phyloP scores from a whole-genome alignment of 2,113 vertebrate species.

The Eulacestoma nigropectus region DNA sequence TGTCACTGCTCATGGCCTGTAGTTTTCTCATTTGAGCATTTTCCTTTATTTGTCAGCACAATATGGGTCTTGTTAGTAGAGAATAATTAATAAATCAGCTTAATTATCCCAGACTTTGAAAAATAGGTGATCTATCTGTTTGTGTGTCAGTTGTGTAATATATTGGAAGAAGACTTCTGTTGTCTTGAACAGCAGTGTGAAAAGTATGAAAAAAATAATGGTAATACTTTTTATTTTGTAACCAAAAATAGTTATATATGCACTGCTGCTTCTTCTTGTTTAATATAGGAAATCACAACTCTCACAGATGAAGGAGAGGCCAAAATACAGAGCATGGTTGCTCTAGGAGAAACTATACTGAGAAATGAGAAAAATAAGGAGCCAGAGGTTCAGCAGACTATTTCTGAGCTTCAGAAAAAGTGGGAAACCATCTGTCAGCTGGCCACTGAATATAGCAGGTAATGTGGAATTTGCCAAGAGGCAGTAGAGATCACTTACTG shows the following conservation, averaged over 20 bases:
- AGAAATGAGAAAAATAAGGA: not conserved
- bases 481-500: not conserved
- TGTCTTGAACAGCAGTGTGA: not conserved
- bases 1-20: not conserved
- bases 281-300: constrained; percentile 66
- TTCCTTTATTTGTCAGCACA: not conserved
- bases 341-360: constrained; percentile 25
- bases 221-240: not conserved
- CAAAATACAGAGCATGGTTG: constrained; percentile 56
- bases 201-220: not conserved
- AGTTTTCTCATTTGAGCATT: not conserved
- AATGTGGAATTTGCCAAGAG: not conserved
- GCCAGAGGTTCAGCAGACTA: not conserved
- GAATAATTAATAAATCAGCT: not conserved
- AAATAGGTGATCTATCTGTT: not conserved
- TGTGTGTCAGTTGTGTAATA: not conserved
- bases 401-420: constrained; percentile 57
- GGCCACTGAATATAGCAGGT: constrained; percentile 63
- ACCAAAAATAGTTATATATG: not conserved
- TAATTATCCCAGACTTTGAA: not conserved
- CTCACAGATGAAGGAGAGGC: constrained; percentile 63
- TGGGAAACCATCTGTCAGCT: constrained; percentile 61
- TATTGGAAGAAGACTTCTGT: not conserved
- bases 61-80: not conserved
- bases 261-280: not conserved